These are phyloP conservation scores for Elysia crispata DNA, from an alignment of 2,888 invertebrate genomes.

Conservation along the genomic window DNA sequence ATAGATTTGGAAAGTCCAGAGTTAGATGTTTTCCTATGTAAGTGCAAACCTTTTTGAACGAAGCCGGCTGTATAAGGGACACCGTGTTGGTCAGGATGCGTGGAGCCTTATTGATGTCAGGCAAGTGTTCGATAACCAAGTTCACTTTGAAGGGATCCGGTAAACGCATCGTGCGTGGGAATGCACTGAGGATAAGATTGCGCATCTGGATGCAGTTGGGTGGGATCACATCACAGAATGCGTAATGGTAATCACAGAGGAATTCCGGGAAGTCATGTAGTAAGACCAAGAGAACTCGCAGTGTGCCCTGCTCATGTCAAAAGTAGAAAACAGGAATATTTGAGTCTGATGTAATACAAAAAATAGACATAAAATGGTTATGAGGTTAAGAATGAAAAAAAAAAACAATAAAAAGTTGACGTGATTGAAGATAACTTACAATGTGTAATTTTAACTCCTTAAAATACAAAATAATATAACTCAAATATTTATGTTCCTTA, in stretches of 20 bases:
- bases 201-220: slow-evolving; percentile 99
- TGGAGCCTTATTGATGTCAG: slow-evolving; percentile 80
- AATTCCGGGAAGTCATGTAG: slow-evolving; percentile 99
- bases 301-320: slow-evolving; percentile 84
- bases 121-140: slow-evolving; percentile 82
- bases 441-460: too few species aligned
- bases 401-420: not conserved
- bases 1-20: too few species aligned
- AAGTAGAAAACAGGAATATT: slow-evolving; percentile 48
- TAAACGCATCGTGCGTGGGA: slow-evolving; percentile 97
- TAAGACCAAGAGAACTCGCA: slow-evolving; percentile 94
- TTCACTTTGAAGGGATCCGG: slow-evolving; percentile 99
- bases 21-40: not conserved
- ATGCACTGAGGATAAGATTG: slow-evolving; percentile 97
- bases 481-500: too few species aligned
- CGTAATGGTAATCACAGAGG: slow-evolving; percentile 98
- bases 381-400: slow-evolving; percentile 2
- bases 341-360: not conserved
- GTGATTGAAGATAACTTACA: too few species aligned
- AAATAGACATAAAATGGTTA: not conserved
- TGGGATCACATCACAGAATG: slow-evolving; percentile 99
- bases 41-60: slow-evolving; percentile 86
- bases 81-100: slow-evolving; percentile 93
- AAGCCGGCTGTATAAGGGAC: slow-evolving; percentile 89
- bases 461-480: too few species aligned